Evolutionary conservation across 2,113 vertebrate species (phyloP), one percentile per base, ranked within the genome.

Genomic region (Bostrychus sinensis): DNA sequence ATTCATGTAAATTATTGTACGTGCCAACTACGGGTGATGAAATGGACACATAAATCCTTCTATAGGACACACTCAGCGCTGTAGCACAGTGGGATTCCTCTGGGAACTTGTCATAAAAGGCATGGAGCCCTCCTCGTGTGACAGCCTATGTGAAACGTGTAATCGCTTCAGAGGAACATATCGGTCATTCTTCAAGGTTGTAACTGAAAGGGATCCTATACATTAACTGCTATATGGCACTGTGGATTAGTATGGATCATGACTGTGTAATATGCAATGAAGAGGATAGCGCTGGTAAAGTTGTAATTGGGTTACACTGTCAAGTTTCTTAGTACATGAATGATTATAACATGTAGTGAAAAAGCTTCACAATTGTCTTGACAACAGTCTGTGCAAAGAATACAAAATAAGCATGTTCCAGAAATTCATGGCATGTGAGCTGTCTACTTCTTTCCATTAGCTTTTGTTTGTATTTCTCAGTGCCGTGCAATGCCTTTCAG

Each of bases 141-240:
- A 50, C 62, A 70, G 59, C 14, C 9, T 50, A 60, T 62, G 36
- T 34, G 60, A 84, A 75, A 63, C 45, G 32, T 66, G 60, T 74
- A 77, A 82, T 84, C 56, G 61, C 57, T 39, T 63, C 32, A 56
- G 57, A 37, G 65, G 41, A 75, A 70, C 50, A 60, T 45, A 51
- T 73, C 59, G 32, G 61, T 77, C 75, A 77, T 32, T 74, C 26
- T 54, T 66, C 62, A 78, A 87, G 73, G 82, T 78, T 87, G 76
- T 63, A 42, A 65, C 56, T 36, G 39, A 48, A 39, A 61, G 16
- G 61, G 34, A 58, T 65, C 50, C 26, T 3, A 14, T 62, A 53
- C 34, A 68, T 78, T 19, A 16, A 61, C 41, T 12, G 26, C 25
- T 54, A 13, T 7, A 37, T 22, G 45, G 11, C 23, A 60, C 63